phyloP scores from a whole-genome alignment of 2,888 invertebrate genomes.

The Pycnomerus fuliginosus region DNA sequence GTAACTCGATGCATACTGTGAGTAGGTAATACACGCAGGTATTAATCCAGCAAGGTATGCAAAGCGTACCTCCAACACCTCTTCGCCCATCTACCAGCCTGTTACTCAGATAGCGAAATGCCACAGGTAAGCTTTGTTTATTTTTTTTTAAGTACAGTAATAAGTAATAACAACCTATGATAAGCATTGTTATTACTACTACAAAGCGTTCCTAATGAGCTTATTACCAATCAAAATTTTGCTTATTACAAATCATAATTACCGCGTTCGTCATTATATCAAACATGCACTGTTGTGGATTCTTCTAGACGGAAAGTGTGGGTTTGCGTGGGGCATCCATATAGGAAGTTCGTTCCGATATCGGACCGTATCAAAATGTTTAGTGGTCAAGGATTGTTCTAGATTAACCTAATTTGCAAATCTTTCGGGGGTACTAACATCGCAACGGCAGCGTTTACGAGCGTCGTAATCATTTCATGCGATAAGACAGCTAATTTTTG shows the following conservation, averaged over 20 bases:
- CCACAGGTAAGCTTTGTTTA: constrained; percentile 41
- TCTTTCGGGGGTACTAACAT: constrained; percentile 10
- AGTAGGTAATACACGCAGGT: constrained; percentile 11
- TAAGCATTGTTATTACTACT: too few species aligned
- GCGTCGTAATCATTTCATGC: too few species aligned
- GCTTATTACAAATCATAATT: too few species aligned
- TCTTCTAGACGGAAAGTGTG: constrained; percentile 17
- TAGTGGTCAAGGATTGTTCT: constrained; percentile 6
- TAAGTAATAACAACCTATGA: too few species aligned
- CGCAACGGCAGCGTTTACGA: too few species aligned
- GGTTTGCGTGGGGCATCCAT: constrained; percentile 21
- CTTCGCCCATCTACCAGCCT: constrained; percentile 35
- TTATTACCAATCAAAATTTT: too few species aligned
- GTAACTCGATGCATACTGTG: constrained; percentile 5
- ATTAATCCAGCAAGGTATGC: constrained; percentile 29
- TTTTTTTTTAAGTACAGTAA: constrained; percentile 23
- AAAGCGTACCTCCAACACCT: constrained; percentile 26
- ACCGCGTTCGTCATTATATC: too few species aligned
- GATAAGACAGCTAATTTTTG: too few species aligned
- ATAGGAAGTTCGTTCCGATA: constrained; percentile 15
- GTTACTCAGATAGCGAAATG: constrained; percentile 37
- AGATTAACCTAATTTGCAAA: constrained; percentile 18
- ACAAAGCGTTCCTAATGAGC: too few species aligned
- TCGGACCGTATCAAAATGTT: constrained; percentile 6
- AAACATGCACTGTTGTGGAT: constrained; percentile 9